phyloP scores from a whole-genome alignment of 1,140 invertebrate genomes.

The honey bee (Apis mellifera) region Amel_HAv3.1 CM009931.2:10747501-10748000 shows the following conservation, averaged over 20 bases:
- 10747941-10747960: slow-evolving; percentile 55
- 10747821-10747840: too few species aligned
- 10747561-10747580: too few species aligned
- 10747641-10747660: slow-evolving; percentile 68
- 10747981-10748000: slow-evolving; percentile 59
- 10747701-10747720: slow-evolving; percentile 80
- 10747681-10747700: slow-evolving; percentile 80
- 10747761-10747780: not conserved
- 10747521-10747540: too few species aligned
- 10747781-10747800: too few species aligned
- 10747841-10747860: too few species aligned
- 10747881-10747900: too few species aligned
- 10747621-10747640: slow-evolving; percentile 57
- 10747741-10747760: not conserved
- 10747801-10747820: too few species aligned
- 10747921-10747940: slow-evolving; percentile 69
- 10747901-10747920: slow-evolving; percentile 39
- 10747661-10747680: slow-evolving; percentile 30
- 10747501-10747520: too few species aligned
- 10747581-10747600: slow-evolving; percentile 47
- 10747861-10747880: too few species aligned
- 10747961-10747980: slow-evolving; percentile 49
- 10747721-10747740: slow-evolving; percentile 60
- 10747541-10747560: too few species aligned
- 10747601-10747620: slow-evolving; percentile 50